Base-by-base conservation (phyloP, 2,888 invertebrate genomes). In the Aethes cnicana region DNA sequence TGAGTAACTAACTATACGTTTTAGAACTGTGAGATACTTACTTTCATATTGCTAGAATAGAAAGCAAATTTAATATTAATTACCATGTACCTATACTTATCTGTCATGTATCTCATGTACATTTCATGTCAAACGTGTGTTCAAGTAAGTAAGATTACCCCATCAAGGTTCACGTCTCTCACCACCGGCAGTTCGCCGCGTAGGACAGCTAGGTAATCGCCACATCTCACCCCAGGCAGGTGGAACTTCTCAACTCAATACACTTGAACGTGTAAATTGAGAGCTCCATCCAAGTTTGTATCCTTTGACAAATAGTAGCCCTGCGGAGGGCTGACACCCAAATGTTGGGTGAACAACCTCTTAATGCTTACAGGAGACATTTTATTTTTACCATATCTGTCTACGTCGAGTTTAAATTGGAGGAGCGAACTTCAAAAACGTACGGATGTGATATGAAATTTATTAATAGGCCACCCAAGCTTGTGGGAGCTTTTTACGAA, bases 291-390 rank as follows among this genome's bases (percentile, higher is more conserved):
- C 69, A 65, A 73, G 69, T 73, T 72, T 68, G 74, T 75, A 74
- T 81, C 79, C 83, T 78, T 84, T 82, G 77, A 85, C 78, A 84
- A 83, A 84, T 82, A 77, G 74, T 74, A 37, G 37, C 74, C 69
- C 72, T 71, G 54, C 49, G 76, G 77, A 63, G 69, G 81, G 77
- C 79, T 82, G 83, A 80, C 80, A 83, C 84, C 86, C 86, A 88
- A 88, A 81, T 81, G 78, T 69, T 84, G 81, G 87, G 88, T 88
- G 85, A 88, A 88, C 80, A 85, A 88, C 88, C 88, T 88, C 77
- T 81, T 84, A 84, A 87, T 87, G 84, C 82, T 77, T 69, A 66
- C 72, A 74, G 81, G 85, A 81, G 88, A 88, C 86, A 88, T 80
- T 88, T 86, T 87, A 88, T 88, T 88, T 88, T 86, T 87, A 87